A percentile compares a stretch with the other conserved stretches of the same genome.
phyloP scores from a whole-genome alignment of 2,113 vertebrate species.

The Aythya baeri region DNA sequence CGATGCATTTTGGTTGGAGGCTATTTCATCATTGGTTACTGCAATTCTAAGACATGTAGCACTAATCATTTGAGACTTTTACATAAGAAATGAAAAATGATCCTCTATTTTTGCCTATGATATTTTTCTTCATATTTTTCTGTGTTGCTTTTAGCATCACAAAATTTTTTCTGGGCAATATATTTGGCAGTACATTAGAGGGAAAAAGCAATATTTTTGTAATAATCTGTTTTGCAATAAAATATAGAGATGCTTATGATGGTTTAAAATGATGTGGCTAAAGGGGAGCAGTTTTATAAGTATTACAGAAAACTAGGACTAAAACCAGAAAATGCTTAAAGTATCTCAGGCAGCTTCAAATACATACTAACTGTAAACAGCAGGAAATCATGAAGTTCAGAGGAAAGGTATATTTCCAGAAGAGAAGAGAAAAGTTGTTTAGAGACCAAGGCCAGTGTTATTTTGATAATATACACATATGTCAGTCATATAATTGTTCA shows the following conservation, averaged over 20 bases:
- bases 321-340: background rate
- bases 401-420: background rate
- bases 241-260: background rate
- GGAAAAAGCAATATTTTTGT: background rate
- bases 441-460: background rate
- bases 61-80: background rate
- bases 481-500: background rate
- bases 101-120: background rate
- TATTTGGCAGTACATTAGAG: background rate
- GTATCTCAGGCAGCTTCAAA: background rate
- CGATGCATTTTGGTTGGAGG: accelerated
- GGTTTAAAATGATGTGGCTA: background rate
- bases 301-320: background rate
- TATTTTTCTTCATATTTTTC: background rate
- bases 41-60: background rate
- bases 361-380: background rate
- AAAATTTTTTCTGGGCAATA: background rate
- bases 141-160: background rate
- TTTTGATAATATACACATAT: background rate
- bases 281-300: background rate
- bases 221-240: background rate
- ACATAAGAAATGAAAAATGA: background rate
- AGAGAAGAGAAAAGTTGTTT: background rate
- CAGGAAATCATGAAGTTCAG: background rate
- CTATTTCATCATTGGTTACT: background rate